Conservation (phyloP, 2,797 vertebrate genomes). For the Leptodactylus fallax region DNA sequence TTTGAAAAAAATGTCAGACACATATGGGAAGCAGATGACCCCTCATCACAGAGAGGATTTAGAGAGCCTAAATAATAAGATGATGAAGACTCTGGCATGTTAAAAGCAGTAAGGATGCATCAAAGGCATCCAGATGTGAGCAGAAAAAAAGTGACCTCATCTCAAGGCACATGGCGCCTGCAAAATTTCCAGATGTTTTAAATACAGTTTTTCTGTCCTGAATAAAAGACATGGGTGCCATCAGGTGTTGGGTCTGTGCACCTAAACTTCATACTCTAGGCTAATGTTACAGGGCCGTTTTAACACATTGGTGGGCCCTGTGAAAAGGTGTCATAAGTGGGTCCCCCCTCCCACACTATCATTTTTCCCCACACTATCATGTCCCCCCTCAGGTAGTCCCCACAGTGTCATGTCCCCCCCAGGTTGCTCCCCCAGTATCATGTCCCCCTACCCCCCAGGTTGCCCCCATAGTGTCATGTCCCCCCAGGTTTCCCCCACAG, state of each 20-base stretch:
- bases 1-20: background rate
- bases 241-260: background rate
- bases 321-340: too few species aligned
- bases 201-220: background rate
- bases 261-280: background rate
- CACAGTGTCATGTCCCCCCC: too few species aligned
- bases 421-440: too few species aligned
- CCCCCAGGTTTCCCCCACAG: too few species aligned
- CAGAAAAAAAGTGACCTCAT: slow-evolving; percentile 50
- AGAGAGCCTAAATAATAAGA: slow-evolving; percentile 39
- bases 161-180: slow-evolving; percentile 27
- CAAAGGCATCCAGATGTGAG: slow-evolving; percentile 55
- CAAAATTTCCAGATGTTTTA: slow-evolving; percentile 46
- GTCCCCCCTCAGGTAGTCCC: too few species aligned
- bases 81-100: slow-evolving; percentile 29
- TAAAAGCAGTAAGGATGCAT: slow-evolving; percentile 46
- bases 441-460: too few species aligned
- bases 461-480: too few species aligned
- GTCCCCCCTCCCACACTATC: too few species aligned
- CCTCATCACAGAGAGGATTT: slow-evolving; percentile 29
- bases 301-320: too few species aligned
- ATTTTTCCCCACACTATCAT: too few species aligned
- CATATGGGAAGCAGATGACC: slow-evolving; percentile 59
- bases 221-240: slow-evolving; percentile 16
- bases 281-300: background rate